phyloP scores from a whole-genome alignment of 1,140 invertebrate genomes.

The Camponotus floridanus region DNA sequence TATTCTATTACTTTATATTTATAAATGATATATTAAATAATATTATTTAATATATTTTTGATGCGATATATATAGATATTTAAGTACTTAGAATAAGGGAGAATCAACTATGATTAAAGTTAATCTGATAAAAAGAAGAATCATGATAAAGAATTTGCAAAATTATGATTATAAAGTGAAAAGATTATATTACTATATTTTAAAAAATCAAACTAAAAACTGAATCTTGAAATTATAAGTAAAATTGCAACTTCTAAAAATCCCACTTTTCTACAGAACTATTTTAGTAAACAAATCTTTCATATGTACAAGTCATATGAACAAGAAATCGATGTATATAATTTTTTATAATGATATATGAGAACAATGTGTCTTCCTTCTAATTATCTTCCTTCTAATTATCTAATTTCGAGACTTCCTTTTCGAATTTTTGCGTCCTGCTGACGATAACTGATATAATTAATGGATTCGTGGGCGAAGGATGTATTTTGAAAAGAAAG shows the following conservation, averaged over 20 bases:
- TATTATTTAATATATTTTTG: not conserved
- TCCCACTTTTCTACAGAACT: not conserved
- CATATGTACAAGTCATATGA: not conserved
- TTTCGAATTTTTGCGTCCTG: not conserved
- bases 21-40: conserved; percentile 4
- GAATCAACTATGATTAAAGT: not conserved
- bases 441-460: conserved; percentile 23
- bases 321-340: not conserved
- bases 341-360: conserved; percentile 38
- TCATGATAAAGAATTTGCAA: not conserved
- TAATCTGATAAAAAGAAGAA: not conserved
- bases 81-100: not conserved
- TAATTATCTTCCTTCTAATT: not conserved
- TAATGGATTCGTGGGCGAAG: conserved; percentile 13
- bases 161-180: not conserved
- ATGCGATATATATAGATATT: not conserved
- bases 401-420: conserved; percentile 37
- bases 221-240: not conserved
- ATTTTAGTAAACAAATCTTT: too few species aligned
- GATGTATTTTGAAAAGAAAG: not conserved
- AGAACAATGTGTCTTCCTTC: conserved; percentile 30
- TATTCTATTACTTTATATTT: not conserved
- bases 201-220: not conserved
- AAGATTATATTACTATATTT: not conserved
- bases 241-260: not conserved